A percentile compares a stretch with the other conserved stretches of the same genome.
Conservation (phyloP, 2,113 vertebrate species). For the Sylvia atricapilla region DNA sequence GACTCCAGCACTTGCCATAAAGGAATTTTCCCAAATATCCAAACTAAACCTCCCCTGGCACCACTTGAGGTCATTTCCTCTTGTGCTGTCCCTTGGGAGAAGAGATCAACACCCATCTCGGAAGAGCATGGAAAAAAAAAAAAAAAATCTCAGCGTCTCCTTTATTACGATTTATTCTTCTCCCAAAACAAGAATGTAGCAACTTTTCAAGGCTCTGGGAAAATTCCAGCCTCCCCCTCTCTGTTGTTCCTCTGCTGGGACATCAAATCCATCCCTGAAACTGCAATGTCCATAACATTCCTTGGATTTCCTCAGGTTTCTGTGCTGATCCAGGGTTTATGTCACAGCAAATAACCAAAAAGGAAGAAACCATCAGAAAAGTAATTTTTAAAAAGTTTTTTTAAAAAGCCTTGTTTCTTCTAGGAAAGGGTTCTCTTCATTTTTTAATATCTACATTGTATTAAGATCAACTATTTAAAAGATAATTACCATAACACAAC, state of each 20-base stretch:
- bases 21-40: neutral
- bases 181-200: neutral
- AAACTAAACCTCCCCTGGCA: neutral
- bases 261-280: neutral
- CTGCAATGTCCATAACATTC: neutral
- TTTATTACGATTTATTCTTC: neutral
- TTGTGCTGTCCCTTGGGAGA: too few relatives aligned
- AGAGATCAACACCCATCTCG: neutral
- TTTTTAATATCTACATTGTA: neutral
- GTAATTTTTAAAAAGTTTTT: fast-evolving
- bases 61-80: neutral
- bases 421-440: neutral
- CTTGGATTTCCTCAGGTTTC: neutral
- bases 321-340: neutral
- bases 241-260: neutral
- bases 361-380: neutral
- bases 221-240: neutral
- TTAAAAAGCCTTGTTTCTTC: neutral
- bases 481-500: neutral
- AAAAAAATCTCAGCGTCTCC: neutral
- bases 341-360: neutral
- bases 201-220: neutral
- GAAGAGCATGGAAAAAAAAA: neutral
- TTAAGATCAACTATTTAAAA: neutral
- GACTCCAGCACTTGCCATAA: neutral